Base-by-base conservation (phyloP, 2,113 vertebrate species). In the Puma concolor region DNA sequence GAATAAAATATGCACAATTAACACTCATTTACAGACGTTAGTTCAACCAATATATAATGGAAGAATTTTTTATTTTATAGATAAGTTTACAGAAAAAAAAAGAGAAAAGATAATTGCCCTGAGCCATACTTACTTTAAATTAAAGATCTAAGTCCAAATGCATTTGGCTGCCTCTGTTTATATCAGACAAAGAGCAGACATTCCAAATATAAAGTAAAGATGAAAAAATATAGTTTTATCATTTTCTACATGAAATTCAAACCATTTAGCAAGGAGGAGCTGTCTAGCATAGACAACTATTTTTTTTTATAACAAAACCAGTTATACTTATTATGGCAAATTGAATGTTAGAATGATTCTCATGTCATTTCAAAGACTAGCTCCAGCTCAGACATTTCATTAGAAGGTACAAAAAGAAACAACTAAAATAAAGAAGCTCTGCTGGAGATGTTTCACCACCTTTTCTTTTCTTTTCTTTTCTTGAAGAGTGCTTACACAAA, bases 171-270 rank as follows among this genome's bases (percentile, higher is more conserved):
- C 10, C 3, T 80, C 25, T 79, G 2, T 89, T 57, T 84, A 36
- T n/a, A 81, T 44, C 54, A 91, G 33, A 74, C n/a, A 88, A 91
- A 76, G 10, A 38, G 19, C 0, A 38, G 4, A 50, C 23, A 67
- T 67, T 94, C 4, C 69, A 79, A 92, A 80, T 63, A 54, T 85
- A 81, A 94, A 94, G 83, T 74, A 76, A 90, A 85, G 0, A 57
- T 25, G 23, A 52, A 82, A 89, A 80, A 52, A 72, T 64, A 25
- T 11, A 54, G 4, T 10, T 54, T 79, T 48, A 29, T 63, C 1
- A 79, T 60, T 88, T 7, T 77, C 64, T 54, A 15, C 21, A 60
- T 72, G 36, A 80, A 85, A 64, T 19, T 0, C 11, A 80, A 74
- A 76, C 27, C 16, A 91, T 3, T 67, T 33, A 92, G 5, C 9